Evolutionary conservation across 2,888 invertebrate genomes (phyloP).

Genomic region (Drosophila neonasuta): DNA sequence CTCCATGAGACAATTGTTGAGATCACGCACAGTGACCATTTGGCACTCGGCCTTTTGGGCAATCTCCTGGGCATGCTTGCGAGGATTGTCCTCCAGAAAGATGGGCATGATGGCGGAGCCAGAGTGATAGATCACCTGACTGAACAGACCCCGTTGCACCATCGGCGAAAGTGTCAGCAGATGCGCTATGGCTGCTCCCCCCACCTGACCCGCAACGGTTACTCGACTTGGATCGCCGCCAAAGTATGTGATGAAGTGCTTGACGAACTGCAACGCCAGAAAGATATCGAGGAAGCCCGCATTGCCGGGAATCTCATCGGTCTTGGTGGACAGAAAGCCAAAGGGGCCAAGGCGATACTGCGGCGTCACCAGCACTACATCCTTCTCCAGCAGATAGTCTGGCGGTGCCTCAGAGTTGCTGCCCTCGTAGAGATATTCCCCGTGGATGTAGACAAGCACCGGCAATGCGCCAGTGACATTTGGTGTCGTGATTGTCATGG

Average conservation of each 20-base stretch:
- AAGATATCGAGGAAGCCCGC: slow-evolving; percentile 84
- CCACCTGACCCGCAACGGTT: slow-evolving; percentile 84
- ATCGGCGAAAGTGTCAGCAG: slow-evolving; percentile 82
- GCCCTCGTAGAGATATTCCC: slow-evolving; percentile 81
- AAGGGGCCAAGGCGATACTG: slow-evolving; percentile 83
- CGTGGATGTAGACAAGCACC: slow-evolving; percentile 82
- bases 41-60: slow-evolving; percentile 77
- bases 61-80: slow-evolving; percentile 81
- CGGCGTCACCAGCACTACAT: slow-evolving; percentile 83
- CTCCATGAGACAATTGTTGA: slow-evolving; percentile 78
- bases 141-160: slow-evolving; percentile 82
- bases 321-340: slow-evolving; percentile 83
- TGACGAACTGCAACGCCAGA: slow-evolving; percentile 83
- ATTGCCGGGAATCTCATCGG: slow-evolving; percentile 83
- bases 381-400: slow-evolving; percentile 82
- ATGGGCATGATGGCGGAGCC: slow-evolving; percentile 83
- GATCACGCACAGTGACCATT: slow-evolving; percentile 71
- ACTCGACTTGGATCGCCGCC: slow-evolving; percentile 83
- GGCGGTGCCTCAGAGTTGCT: slow-evolving; percentile 81
- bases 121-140: slow-evolving; percentile 83
- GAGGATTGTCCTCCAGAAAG: slow-evolving; percentile 83
- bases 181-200: slow-evolving; percentile 83
- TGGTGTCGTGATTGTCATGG: slow-evolving; percentile 79
- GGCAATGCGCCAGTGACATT: slow-evolving; percentile 76
- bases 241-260: slow-evolving; percentile 83